Base-by-base conservation (phyloP, 2,888 invertebrate genomes). In the Osmoderma eremita region DNA sequence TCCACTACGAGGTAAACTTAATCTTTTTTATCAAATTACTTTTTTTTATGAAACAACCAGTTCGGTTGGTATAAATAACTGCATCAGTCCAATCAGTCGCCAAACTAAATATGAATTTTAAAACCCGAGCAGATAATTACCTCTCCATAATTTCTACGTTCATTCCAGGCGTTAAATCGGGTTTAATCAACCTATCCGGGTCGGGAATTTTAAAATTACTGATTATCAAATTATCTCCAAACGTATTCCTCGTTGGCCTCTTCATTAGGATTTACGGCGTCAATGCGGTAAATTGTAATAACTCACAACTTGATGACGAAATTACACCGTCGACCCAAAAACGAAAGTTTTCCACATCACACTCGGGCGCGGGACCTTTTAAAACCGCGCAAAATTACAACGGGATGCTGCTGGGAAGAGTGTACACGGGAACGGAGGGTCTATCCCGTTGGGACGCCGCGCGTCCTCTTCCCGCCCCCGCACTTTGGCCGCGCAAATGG, bases 401-500 rank as follows among this genome's bases (percentile, higher is more conserved):
- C 58, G 45, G 58, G 42, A 58, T 24, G 30, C 45, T 45, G 45
- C n/a, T n/a, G n/a, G n/a, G 24, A 50, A 42, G 63, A 39, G 30
- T 6, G 51, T 15, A 22, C 20, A n/a, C n/a, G n/a, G 36, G 39
- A 22, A 30, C 3, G 8, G 50, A 62, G 62, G 62, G 62, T 66
- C 62, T 50, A 39, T 50, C 51, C 66, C 66, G 24, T 36, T 8
- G 66, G 62, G 66, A 66, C 45, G 5, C 42, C 39, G 10, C 41
- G 13, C 41, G 15, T 58, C 58, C 45, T 24, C n/a, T 45, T 6
- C 58, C 12, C 48, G 24, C 74, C 45, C 22, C 42, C 45, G 30
- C 6, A 45, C 10, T 41, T n/a, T 17, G 45, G 22, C 42, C 45
- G 15, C 22, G 75, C 72, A 74, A n/a, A n/a, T n/a, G n/a, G n/a